These are phyloP conservation scores for Drosophila cognata DNA, from an alignment of 2,888 invertebrate species.

Conservation along the genomic window DNA sequence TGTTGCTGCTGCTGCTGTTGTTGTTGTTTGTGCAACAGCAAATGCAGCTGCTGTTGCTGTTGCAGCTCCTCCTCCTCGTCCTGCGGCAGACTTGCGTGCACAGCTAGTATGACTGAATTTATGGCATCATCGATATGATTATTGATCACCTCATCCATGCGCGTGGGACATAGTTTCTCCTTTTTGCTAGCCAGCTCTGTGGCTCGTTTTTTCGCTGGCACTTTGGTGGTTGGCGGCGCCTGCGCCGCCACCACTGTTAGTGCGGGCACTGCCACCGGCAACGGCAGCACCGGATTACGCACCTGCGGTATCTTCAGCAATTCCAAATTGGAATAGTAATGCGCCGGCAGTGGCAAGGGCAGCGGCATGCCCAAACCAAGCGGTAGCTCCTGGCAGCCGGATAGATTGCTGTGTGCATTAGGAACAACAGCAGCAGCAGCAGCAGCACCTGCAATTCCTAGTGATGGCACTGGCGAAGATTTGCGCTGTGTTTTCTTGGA, in stretches of 20 bases:
- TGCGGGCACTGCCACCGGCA: constrained; percentile 22
- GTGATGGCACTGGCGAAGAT: constrained; percentile 36
- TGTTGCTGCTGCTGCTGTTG: neutral
- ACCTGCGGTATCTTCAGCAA: constrained; percentile 81
- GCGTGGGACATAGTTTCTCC: constrained; percentile 61
- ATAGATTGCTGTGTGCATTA: constrained; percentile 1
- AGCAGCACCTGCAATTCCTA: constrained; percentile 1
- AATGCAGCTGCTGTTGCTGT: constrained; percentile 9
- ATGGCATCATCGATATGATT: constrained; percentile 83
- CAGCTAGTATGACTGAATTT: constrained; percentile 82
- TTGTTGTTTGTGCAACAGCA: constrained; percentile 10
- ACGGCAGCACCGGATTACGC: constrained; percentile 67
- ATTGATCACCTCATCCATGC: constrained; percentile 82
- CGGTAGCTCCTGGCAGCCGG: neutral
- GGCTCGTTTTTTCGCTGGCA: constrained; percentile 49
- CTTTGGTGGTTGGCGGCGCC: constrained; percentile 10
- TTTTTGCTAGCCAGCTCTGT: constrained; percentile 39
- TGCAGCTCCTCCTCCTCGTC: constrained; percentile 52
- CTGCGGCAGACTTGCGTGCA: constrained; percentile 71
- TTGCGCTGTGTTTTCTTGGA: constrained; percentile 78
- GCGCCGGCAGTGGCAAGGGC: constrained; percentile 38
- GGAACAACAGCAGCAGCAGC: constrained; percentile 6
- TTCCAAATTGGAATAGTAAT: constrained; percentile 81
- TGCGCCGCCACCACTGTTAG: constrained; percentile 8
- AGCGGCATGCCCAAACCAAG: constrained; percentile 10